Evolutionary conservation across 2,113 vertebrate genomes (phyloP), one percentile per base, ranked within the genome.

Genomic region (Hippolais icterina): DNA sequence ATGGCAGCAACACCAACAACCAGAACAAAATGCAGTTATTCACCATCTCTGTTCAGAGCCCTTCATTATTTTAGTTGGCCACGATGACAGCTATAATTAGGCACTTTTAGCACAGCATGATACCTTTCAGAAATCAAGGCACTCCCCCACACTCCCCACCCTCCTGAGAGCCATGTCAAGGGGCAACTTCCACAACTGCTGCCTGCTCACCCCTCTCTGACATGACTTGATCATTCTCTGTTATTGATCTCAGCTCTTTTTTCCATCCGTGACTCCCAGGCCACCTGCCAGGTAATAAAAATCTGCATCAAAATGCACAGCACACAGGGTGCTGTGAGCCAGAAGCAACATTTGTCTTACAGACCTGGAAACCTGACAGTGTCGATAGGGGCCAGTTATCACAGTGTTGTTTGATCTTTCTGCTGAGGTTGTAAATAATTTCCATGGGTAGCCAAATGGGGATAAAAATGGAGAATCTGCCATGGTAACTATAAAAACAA

Each of bases 381-480:
- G 75, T 71, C 8, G 3, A 76, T 47, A 59, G 70, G 44, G 90
- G 78, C 63, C 83, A 83, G 89, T 88, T 95, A 90, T 59, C 90
- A 44, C 75, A 76, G 42, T 1, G 2, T 25, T 91, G 33, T 78
- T 87, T 93, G 85, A 96, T 91, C 93, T 77, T 93, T 95, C 88
- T 90, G 74, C 95, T 85, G 74, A 91, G 66, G 66, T 54, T 87
- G 96, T 92, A 95, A 95, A 96, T 96, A 87, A 92, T 61, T 93
- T 94, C 66, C 61, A 47, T 12, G 19, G 56, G 47, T 50, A 87
- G 56, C 61, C 17, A 4, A 96, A 92, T 18, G 37, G 68, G 60
- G 61, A 95, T 22, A 89, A 79, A 71, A 79, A 76, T 46, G 70
- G 47, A 79, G 69, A 87, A 46, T 69, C 71, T 89, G 83, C 41